Conservation (phyloP, 2,797 vertebrate species). For the Periparus ater region DNA sequence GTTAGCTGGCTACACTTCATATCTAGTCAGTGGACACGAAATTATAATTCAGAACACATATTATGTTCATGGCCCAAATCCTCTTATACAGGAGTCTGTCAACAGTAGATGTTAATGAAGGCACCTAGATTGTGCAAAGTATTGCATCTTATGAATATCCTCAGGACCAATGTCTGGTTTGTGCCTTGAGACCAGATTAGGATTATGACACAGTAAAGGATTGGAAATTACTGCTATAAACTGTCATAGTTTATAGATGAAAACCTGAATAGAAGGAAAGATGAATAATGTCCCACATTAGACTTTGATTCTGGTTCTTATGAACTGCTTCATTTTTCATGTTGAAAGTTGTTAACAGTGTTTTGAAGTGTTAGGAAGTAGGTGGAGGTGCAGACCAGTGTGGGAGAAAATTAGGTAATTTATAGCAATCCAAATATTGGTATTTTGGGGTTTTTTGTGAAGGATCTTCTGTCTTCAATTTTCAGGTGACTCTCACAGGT, state of each 20-base stretch:
- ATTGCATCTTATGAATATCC: background rate
- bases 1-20: background rate
- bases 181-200: background rate
- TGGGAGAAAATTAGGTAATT: background rate
- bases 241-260: background rate
- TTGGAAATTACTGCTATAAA: background rate
- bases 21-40: background rate
- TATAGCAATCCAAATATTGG: background rate
- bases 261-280: background rate
- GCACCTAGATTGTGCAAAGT: background rate
- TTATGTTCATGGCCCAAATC: accelerated
- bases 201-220: background rate
- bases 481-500: background rate
- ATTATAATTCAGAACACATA: background rate
- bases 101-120: background rate
- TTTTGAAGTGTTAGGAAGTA: background rate
- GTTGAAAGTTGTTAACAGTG: background rate
- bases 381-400: background rate
- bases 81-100: background rate
- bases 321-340: background rate
- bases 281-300: background rate
- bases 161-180: background rate
- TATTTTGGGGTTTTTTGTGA: background rate
- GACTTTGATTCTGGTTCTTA: background rate
- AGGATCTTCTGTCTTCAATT: background rate